A percentile compares a stretch with the other conserved stretches of the same genome.
Conservation (phyloP, 2,888 invertebrate species). For the Osedax fenrisi region DNA sequence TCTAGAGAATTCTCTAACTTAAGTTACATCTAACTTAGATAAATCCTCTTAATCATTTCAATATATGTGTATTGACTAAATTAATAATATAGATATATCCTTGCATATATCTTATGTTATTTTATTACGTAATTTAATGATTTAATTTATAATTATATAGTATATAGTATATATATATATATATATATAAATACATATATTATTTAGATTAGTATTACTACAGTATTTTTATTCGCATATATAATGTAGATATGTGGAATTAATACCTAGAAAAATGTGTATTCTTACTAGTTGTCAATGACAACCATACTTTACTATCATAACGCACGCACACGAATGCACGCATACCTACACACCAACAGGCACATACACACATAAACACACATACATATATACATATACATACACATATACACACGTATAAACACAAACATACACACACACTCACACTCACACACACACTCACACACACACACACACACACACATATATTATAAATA, state of each 20-base stretch:
- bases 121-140: no score
- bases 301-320: not conserved
- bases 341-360: not conserved
- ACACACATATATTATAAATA: not conserved
- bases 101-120: no score
- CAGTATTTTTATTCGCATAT: not conserved
- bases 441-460: not conserved
- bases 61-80: no score
- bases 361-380: not conserved
- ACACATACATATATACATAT: not conserved
- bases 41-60: no score
- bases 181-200: not conserved
- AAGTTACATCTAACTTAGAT: no score
- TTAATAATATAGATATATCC: no score
- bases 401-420: not conserved
- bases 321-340: not conserved
- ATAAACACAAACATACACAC: not conserved
- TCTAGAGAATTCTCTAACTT: no score
- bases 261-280: no score
- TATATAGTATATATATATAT: not conserved
- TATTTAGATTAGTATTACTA: not conserved
- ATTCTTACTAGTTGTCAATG: not conserved
- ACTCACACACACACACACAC: not conserved
- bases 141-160: no score
- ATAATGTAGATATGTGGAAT: not conserved